Evolutionary conservation across 2,888 invertebrate species (phyloP).

Genomic region (Eupithecia insigniata): DNA sequence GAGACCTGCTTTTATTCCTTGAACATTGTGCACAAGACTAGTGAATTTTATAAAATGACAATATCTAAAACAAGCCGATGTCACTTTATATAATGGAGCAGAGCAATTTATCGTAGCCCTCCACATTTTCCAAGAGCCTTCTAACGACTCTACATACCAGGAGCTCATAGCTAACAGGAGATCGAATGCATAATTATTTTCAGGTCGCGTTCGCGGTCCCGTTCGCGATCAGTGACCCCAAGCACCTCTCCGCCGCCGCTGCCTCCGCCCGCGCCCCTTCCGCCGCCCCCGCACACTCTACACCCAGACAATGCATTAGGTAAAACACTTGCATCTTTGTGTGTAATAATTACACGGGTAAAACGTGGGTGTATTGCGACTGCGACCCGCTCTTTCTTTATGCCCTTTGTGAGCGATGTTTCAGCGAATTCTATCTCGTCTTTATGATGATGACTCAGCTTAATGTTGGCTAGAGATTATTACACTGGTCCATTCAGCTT

Average conservation of each 20-base stretch:
- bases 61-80: no score
- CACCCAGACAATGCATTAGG: constrained; percentile 82
- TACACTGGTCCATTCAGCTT: constrained; percentile 16
- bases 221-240: constrained; percentile 78
- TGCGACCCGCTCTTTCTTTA: constrained; percentile 24
- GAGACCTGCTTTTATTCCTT: not conserved
- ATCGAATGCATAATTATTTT: constrained; percentile 41
- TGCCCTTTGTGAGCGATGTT: constrained; percentile 30
- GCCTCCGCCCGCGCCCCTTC: constrained; percentile 64
- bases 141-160: constrained; percentile 34
- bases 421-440: constrained; percentile 21
- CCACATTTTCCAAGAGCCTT: constrained; percentile 12
- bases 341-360: constrained; percentile 32
- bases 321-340: constrained; percentile 50
- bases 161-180: constrained; percentile 31
- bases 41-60: no score
- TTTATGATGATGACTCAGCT: constrained; percentile 23
- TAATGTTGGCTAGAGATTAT: constrained; percentile 26
- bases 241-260: constrained; percentile 69
- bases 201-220: constrained; percentile 69
- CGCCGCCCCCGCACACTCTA: constrained; percentile 76
- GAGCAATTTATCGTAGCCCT: constrained; percentile 4
- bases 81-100: no score
- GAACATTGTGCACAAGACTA: not conserved
- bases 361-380: constrained; percentile 30